A percentile compares a stretch with the other conserved stretches of the same genome.
These are phyloP conservation scores for Anhinga rufa DNA, from an alignment of 2,113 vertebrate species.

Conservation along the genomic window DNA sequence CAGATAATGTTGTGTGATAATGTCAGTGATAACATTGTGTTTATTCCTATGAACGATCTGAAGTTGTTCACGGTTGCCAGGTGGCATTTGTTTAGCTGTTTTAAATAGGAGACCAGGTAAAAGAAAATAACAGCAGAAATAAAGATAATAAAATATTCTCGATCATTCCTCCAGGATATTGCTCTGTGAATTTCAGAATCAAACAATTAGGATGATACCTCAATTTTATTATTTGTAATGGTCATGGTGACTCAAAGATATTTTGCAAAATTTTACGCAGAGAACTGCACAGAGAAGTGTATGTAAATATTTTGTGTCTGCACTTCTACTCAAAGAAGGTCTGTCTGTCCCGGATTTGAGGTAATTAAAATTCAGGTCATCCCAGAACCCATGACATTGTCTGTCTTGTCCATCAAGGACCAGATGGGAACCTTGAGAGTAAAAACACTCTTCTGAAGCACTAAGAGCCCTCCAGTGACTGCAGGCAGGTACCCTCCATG, in stretches of 20 bases:
- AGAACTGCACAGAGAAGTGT: background rate
- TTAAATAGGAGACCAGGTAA: background rate
- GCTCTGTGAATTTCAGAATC: background rate
- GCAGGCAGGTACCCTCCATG: background rate
- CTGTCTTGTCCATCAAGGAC: background rate
- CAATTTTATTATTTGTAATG: background rate
- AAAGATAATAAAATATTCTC: background rate
- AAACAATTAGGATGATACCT: background rate
- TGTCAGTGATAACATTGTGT: background rate
- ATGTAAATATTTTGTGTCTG: background rate
- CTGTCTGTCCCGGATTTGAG: background rate
- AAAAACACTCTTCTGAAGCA: background rate
- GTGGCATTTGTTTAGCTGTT: background rate
- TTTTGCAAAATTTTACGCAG: background rate
- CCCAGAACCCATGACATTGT: background rate
- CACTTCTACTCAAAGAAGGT: background rate
- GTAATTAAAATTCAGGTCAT: background rate
- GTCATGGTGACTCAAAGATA: background rate
- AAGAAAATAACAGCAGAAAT: background rate
- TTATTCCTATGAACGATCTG: background rate
- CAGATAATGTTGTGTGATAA: background rate
- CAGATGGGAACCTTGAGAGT: background rate
- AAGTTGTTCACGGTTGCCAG: background rate
- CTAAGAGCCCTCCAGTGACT: background rate
- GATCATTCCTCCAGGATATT: background rate